Percentiles rank a stretch among this genome's conserved stretches.
Evolutionary conservation across 2,113 vertebrate species (phyloP).

Genomic region (Sapayoa aenigma): DNA sequence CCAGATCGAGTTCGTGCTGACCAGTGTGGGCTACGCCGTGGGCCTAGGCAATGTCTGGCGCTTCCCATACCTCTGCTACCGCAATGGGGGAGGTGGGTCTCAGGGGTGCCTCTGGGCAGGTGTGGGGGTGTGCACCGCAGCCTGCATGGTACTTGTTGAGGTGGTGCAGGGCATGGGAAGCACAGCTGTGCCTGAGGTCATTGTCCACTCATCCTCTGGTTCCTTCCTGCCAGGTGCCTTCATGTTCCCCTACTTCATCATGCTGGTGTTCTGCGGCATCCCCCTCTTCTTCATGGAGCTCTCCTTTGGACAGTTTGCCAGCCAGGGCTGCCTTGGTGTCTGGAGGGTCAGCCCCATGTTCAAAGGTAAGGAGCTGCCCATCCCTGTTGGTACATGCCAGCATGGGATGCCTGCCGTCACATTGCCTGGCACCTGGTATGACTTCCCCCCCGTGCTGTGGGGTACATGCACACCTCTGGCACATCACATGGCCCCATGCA

Average conservation of each 20-base stretch:
- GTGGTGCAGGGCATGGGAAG: neutral
- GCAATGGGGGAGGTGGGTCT: conserved; percentile 93
- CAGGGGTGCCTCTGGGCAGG: neutral
- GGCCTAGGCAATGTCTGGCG: conserved; percentile 98
- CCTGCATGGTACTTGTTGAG: neutral
- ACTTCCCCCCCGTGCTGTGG: fast-evolving
- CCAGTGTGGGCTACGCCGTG: conserved; percentile 97
- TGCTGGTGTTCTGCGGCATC: conserved; percentile 97
- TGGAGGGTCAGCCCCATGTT: conserved; percentile 99
- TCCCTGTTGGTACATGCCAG: fast-evolving
- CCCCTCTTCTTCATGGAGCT: conserved; percentile 98
- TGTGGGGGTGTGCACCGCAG: fast-evolving
- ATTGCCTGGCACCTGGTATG: fast-evolving
- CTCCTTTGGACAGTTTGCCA: conserved; percentile 97
- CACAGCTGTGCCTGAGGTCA: fast-evolving
- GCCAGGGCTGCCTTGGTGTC: conserved; percentile 93
- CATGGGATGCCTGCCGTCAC: fast-evolving
- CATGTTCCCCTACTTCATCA: conserved; percentile 98
- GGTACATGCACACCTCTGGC: neutral
- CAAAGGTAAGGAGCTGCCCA: conserved; percentile 84
- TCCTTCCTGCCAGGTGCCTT: conserved; percentile 85
- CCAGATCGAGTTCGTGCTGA: conserved; percentile 98
- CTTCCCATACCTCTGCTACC: conserved; percentile 98
- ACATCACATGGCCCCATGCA: fast-evolving
- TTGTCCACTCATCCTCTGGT: neutral